Base-by-base conservation (phyloP, 2,888 invertebrate species). In the Heliconius hortense region DNA sequence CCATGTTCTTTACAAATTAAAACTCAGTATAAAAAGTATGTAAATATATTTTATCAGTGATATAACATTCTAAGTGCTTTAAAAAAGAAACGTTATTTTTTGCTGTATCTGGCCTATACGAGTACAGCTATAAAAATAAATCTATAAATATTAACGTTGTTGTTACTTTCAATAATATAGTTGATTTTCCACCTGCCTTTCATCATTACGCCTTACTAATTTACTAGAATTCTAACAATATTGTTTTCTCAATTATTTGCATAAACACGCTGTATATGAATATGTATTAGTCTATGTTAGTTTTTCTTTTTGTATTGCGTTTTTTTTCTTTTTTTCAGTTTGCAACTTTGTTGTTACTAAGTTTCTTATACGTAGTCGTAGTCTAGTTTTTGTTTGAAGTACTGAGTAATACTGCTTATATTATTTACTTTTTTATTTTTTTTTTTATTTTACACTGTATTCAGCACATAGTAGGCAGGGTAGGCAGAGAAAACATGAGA, bases 121-220 rank as follows among this genome's bases (percentile, higher is more conserved):
- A 48, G 69, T 48, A 60, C 2, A 26, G 18, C 48, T 35, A 68
- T 60, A 26, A 72, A 62, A 63, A 68, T 67, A 68, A 74, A 77
- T 72, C n/a, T 68, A 72, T 76, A 59, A 76, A 76, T 74, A 67
- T 76, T 77, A 67, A 75, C 56, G n/a, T 63, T n/a, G 31, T 28
- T 53, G 39, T 70, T 21, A 60, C 70, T 69, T 69, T 69, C 39
- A 59, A 74, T 59, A 53, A 4, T 35, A 60, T 68, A 74, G 74
- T 59, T 66, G 76, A 56, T 62, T 60, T 67, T 28, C 28, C 76
- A 78, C 62, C 74, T 76, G 78, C 72, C 35, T 15, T 31, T 63
- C 72, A 21, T 7, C 8, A 64, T 60, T 69, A 26, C 28, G 53
- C 72, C 39, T 24, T 15, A 28, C 35, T 48, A 3, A 1, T 13